Conservation (phyloP, 1,140 invertebrate genomes). For the Atta colombica region DNA sequence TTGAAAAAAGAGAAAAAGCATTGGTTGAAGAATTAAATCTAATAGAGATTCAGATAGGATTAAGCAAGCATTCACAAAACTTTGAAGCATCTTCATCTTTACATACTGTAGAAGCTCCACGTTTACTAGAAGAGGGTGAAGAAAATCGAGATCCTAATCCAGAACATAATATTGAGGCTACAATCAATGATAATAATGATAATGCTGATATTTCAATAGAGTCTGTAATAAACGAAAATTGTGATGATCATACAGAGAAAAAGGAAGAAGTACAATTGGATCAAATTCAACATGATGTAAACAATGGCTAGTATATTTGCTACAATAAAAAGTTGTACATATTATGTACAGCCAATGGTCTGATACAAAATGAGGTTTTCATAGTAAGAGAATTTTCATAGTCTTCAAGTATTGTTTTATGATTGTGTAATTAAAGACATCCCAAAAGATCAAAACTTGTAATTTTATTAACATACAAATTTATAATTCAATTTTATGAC, state of each 20-base stretch:
- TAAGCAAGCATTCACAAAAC: constrained; percentile 80
- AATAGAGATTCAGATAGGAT: constrained; percentile 82
- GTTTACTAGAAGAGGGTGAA: constrained; percentile 79
- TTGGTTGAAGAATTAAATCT: constrained; percentile 85
- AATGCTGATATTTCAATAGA: constrained; percentile 57
- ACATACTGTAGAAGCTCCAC: constrained; percentile 68
- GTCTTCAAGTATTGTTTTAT: constrained; percentile 39
- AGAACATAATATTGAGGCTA: constrained; percentile 76
- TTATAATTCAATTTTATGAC: not conserved
- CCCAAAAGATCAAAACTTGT: constrained; percentile 22
- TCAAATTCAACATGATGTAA: constrained; percentile 75
- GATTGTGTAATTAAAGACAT: constrained; percentile 35
- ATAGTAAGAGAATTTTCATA: constrained; percentile 61
- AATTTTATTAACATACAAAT: constrained; percentile 21
- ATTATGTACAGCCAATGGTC: constrained; percentile 58
- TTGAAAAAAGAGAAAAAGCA: constrained; percentile 86
- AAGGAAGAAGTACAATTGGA: constrained; percentile 68
- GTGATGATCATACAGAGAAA: constrained; percentile 69
- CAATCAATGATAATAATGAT: constrained; percentile 69
- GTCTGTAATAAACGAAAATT: constrained; percentile 74
- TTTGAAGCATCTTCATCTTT: constrained; percentile 70
- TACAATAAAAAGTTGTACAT: constrained; percentile 80
- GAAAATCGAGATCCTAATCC: constrained; percentile 86
- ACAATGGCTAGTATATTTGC: constrained; percentile 81
- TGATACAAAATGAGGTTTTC: constrained; percentile 63